Evolutionary conservation across 2,113 vertebrate genomes (phyloP).

Genomic region (Myotis yumanensis): DNA sequence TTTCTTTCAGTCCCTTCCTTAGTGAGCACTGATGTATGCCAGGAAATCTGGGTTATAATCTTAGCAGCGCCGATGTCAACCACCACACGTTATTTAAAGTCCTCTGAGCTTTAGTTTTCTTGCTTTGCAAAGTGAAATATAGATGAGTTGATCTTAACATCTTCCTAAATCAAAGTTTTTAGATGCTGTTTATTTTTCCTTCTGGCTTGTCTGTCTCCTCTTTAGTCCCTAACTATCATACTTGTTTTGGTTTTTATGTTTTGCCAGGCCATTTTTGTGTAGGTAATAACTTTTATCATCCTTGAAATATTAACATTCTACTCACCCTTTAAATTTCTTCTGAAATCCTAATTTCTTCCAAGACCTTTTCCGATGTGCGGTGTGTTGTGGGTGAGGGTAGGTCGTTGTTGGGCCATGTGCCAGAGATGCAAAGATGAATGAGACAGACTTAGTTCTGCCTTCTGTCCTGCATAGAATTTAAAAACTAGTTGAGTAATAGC

Average conservation of each 20-base stretch:
- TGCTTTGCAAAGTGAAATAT: constrained; percentile 28
- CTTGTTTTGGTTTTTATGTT: not conserved
- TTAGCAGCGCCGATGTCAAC: constrained; percentile 1
- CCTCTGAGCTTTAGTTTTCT: constrained; percentile 32
- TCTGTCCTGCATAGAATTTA: not conserved
- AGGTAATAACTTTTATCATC: not conserved
- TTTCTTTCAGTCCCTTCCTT: constrained; percentile 1
- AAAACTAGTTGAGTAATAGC: not conserved
- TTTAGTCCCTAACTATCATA: not conserved
- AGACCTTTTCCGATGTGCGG: not conserved
- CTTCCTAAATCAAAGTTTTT: constrained; percentile 10
- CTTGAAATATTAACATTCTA: not conserved
- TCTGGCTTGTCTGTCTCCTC: not conserved
- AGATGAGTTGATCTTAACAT: constrained; percentile 25
- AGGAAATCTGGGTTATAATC: not conserved
- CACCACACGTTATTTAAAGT: constrained; percentile 14
- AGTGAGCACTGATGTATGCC: not conserved
- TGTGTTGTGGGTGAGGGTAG: no score
- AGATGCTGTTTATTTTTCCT: not conserved
- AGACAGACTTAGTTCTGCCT: not conserved
- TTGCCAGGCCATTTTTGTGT: not conserved
- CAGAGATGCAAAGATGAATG: not conserved
- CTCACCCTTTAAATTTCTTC: not conserved
- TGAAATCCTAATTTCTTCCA: not conserved
- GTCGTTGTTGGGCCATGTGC: not conserved